Conservation (phyloP, 2,797 vertebrate species). For the Pseudomugil tenellus region DNA sequence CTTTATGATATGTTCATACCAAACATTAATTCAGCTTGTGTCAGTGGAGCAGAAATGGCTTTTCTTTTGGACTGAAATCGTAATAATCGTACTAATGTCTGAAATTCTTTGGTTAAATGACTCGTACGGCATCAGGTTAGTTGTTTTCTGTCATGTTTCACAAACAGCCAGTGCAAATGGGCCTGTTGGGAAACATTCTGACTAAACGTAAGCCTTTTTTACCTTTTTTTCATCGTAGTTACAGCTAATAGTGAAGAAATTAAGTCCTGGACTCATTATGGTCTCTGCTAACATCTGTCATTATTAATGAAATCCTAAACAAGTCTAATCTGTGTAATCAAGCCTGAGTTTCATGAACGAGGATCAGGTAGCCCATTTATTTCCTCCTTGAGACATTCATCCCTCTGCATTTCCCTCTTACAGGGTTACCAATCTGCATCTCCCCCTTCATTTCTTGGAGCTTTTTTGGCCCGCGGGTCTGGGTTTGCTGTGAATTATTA, state of each 20-base stretch:
- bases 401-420: conserved; percentile 45
- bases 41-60: too few relatives aligned
- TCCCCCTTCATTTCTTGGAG: conserved; percentile 7
- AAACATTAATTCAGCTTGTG: too few relatives aligned
- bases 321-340: conserved; percentile 63
- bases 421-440: conserved; percentile 66
- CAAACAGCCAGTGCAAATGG: background rate
- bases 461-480: conserved; percentile 34
- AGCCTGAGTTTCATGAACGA: conserved; percentile 71
- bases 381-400: conserved; percentile 55
- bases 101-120: background rate
- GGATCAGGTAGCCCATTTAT: conserved; percentile 72
- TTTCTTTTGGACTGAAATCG: too few relatives aligned
- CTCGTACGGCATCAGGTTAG: background rate
- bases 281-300: conserved; percentile 24
- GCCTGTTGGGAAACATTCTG: background rate
- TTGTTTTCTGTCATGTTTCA: background rate
- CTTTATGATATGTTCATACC: too few relatives aligned
- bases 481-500: conserved; percentile 72
- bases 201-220: background rate
- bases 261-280: background rate
- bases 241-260: background rate
- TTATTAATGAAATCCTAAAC: conserved; percentile 46
- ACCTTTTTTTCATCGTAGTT: background rate
- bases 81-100: background rate